Base-by-base conservation (phyloP, 2,797 vertebrate species). In the Acanthurus lineatus region DNA sequence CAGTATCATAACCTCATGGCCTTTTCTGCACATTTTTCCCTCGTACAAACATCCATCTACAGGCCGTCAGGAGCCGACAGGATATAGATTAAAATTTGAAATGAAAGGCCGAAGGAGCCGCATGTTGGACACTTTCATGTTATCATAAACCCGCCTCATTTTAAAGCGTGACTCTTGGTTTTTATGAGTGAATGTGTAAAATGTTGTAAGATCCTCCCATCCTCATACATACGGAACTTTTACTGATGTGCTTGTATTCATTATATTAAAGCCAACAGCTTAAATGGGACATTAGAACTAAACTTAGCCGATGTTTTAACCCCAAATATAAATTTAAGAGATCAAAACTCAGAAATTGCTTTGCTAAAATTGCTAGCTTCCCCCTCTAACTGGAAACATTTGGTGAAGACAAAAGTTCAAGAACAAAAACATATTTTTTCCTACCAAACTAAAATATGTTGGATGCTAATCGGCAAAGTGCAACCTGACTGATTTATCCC, bases 1-100 rank as follows among this genome's bases (percentile, higher is more conserved):
- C 71, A 74, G 80, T 64, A 59, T 58, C 47, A 8, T 79, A 69
- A 88, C 88, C 90, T 58, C 48, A 1, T 53, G 81, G 72, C 75
- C 81, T 73, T 81, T 88, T 83, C 93, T 90, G 69, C 83, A 71
- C 81, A 53, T 78, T 80, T 75, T 83, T 51, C 77, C 65, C 81
- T 56, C 35, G 63, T 75, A 76, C 79, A 81, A 84, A 85, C 86
- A 83, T 88, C 81, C 73, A 74, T 90, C 89, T 80, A 73, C 15
- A 1, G 52, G 20, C 17, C 16, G 48, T 77, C 79, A 85, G 73
- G 75, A 10, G 45, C 59, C 56, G 54, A 77, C 81, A 77, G 76
- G 53, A 77, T 65, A 67, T 51, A 86, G 74, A 88, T 88, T 75
- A 74, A 63, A 81, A 84, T 76, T 9, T 42, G 35, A 19, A 66